Conservation (phyloP, 2,888 invertebrate genomes). For the Caenorhabditis sulstoni region DNA sequence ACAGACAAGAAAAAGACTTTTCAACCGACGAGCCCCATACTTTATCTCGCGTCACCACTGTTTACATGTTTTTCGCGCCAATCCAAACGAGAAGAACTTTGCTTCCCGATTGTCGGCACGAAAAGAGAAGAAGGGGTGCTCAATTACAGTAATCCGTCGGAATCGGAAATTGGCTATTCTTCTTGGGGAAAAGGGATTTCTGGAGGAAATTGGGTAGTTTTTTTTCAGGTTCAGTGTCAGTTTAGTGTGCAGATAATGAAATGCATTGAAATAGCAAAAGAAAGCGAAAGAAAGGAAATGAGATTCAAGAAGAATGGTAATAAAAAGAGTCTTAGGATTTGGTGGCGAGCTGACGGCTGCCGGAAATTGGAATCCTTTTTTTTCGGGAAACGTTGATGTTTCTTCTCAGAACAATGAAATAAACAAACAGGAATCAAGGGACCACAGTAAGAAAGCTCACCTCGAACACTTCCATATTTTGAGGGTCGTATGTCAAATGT, state of each 20-base stretch:
- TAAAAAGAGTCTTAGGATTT: conserved; percentile 22
- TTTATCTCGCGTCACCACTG: conserved; percentile 1
- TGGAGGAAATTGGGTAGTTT: conserved; percentile 8
- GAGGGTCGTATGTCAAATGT: conserved; percentile 58
- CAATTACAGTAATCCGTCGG: neutral
- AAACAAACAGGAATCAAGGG: neutral
- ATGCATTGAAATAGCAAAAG: conserved; percentile 4
- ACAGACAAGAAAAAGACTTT: neutral
- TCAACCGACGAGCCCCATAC: neutral
- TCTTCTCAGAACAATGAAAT: neutral
- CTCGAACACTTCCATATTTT: conserved; percentile 65
- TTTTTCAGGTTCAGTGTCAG: neutral
- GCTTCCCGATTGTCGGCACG: neutral
- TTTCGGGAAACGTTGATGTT: neutral
- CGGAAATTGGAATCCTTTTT: conserved; percentile 43
- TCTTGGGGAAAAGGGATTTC: neutral
- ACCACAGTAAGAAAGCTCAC: conserved; percentile 28
- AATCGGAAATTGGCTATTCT: conserved; percentile 14
- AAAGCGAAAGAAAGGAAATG: conserved; percentile 12
- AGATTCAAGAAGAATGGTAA: conserved; percentile 20
- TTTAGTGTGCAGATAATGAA: conserved; percentile 13
- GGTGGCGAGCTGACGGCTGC: neutral
- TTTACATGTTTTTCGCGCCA: neutral
- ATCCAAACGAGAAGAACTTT: no score
- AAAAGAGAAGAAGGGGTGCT: neutral